Evolutionary conservation across 2,113 vertebrate genomes (phyloP).

Genomic region (Brachypodius melanocephalos): DNA sequence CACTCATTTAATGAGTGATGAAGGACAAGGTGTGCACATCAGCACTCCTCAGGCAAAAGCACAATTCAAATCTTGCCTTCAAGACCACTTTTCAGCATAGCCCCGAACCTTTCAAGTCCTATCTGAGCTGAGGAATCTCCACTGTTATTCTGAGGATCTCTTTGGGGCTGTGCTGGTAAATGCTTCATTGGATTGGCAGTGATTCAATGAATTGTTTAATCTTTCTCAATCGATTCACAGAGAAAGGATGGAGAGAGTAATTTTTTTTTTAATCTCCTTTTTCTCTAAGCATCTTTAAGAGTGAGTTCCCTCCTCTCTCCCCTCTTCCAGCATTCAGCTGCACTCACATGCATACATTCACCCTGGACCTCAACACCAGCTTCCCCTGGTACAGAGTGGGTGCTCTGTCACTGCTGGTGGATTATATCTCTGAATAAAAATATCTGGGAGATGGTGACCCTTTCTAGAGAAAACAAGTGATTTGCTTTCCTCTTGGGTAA

Average conservation of each 20-base stretch:
- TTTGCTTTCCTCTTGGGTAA: slow-evolving; percentile 3
- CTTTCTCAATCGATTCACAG: slow-evolving; percentile 13
- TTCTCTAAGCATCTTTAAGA: background rate
- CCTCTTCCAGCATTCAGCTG: background rate
- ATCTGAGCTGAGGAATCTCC: background rate
- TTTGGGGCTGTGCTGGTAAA: background rate
- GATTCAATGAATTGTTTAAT: slow-evolving; percentile 53
- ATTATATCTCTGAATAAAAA: background rate
- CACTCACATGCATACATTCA: background rate
- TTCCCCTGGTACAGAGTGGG: background rate
- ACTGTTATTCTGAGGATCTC: background rate
- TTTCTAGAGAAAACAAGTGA: background rate
- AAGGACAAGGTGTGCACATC: background rate
- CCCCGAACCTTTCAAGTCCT: background rate
- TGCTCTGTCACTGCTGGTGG: background rate
- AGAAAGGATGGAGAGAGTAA: background rate
- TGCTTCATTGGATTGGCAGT: slow-evolving; percentile 1
- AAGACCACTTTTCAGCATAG: background rate
- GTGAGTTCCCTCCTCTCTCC: background rate
- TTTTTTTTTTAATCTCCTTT: background rate
- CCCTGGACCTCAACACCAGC: background rate
- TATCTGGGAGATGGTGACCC: background rate
- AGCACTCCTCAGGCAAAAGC: background rate
- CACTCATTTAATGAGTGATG: background rate
- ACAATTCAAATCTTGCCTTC: background rate